Conservation (phyloP, 2,888 invertebrate genomes). For the Hartigia nigra region DNA sequence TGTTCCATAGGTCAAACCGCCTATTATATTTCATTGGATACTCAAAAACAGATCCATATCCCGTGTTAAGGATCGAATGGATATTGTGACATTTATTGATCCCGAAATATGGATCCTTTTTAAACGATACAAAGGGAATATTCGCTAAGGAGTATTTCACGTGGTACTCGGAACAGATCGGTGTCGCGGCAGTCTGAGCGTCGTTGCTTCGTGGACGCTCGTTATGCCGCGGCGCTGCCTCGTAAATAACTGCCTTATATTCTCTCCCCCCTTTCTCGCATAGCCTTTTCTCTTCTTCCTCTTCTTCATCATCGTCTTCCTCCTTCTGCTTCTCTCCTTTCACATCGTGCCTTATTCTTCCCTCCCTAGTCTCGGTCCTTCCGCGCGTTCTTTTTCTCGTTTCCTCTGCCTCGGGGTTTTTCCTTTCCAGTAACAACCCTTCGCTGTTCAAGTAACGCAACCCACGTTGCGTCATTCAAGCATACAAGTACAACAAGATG, state of each 20-base stretch:
- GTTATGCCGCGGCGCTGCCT: slow-evolving; percentile 58
- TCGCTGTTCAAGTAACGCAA: not conserved
- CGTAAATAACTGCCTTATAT: slow-evolving; percentile 60
- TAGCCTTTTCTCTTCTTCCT: slow-evolving; percentile 24
- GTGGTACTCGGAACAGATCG: slow-evolving; percentile 52
- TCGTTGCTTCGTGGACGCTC: slow-evolving; percentile 53
- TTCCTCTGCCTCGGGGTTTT: not conserved
- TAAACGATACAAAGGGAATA: slow-evolving; percentile 21
- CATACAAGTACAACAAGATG: not conserved
- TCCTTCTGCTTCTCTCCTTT: slow-evolving; percentile 20
- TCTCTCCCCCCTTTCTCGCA: slow-evolving; percentile 32
- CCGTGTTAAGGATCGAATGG: not conserved
- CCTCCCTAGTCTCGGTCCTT: slow-evolving; percentile 28
- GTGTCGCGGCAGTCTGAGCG: slow-evolving; percentile 55
- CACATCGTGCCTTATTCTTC: slow-evolving; percentile 13
- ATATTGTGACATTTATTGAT: not conserved
- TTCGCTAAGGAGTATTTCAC: slow-evolving; percentile 57
- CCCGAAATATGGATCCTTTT: not conserved
- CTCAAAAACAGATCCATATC: not conserved
- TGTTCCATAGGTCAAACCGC: not conserved
- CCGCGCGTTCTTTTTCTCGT: not conserved
- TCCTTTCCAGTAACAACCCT: slow-evolving; percentile 1
- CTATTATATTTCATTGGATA: not conserved
- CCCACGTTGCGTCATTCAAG: not conserved
- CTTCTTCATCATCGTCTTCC: slow-evolving; percentile 8